Evolutionary conservation across 1,140 invertebrate species (phyloP), one percentile per base, ranked within the genome.

Genomic region (Caenorhabditis briggsae): DNA sequence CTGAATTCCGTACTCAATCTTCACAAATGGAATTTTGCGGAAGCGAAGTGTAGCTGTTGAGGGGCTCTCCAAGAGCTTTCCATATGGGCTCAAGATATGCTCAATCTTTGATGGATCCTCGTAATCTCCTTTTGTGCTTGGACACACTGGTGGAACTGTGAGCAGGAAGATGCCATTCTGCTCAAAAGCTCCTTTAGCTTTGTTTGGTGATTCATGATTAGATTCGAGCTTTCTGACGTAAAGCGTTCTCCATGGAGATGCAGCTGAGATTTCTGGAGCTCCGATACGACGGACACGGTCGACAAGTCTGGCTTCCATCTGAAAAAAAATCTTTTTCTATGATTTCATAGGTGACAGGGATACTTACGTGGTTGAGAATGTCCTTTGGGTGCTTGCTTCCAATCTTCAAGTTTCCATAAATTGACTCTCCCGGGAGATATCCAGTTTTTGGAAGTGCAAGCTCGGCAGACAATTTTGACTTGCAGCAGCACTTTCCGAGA

Each of bases 401-500:
- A 61, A 88, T 84, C 53, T 85, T 88, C 64, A 88, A 53, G 23
- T 74, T 70, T 20, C 88, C 88, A 43, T 89, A 56, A 8, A 88
- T 82, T 2, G 82, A 41, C 20, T 88, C 88, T 41, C 88, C 88
- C 14, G 88, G 88, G 6, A 85, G 18, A 70, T 88, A 88, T 48
- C 83, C 86, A 23, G 82, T 74, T n/a, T 88, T 88, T 25, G 88
- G 70, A 20, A 88, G 88, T 12, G 86, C 16, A 20, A 88, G 46
- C 56, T 88, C 88, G 1, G 86, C 88, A 16, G 86, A 18, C 46
- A 87, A 58, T 65, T 88, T 87, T 82, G 88, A 88, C 46, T 87
- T 84, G 74, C 88, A 88, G 83, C 88, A 88, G 56, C 86, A 88
- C 33, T 87, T 87, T 53, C 88, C 88, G 53, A 84, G 89, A 82